A percentile compares a stretch with the other conserved stretches of the same genome.
These are phyloP conservation scores for Aotus griseimembra DNA, from an alignment of 2,797 vertebrate species.

Conservation along the genomic window DNA sequence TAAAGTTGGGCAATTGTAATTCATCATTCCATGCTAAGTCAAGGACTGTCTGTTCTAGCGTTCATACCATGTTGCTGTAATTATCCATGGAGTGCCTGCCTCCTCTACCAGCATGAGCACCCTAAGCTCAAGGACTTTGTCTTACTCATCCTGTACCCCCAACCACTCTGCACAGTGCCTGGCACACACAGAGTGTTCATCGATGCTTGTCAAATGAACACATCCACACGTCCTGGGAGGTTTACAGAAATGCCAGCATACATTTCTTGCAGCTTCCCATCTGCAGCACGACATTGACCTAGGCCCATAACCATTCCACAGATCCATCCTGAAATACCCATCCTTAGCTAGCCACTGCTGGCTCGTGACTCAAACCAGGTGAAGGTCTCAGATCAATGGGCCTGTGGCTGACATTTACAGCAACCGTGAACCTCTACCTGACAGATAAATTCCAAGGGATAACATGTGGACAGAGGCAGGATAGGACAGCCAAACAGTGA, in stretches of 20 bases:
- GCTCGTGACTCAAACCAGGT: not conserved
- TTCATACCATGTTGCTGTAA: not conserved
- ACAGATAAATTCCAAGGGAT: not conserved
- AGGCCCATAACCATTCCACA: not conserved
- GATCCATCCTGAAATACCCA: not conserved
- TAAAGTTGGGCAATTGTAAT: not conserved
- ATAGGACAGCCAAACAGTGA: not conserved
- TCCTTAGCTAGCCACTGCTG: not conserved
- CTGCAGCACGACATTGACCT: not conserved
- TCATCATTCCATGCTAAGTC: not conserved
- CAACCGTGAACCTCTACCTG: not conserved
- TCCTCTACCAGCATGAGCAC: not conserved
- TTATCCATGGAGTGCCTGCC: not conserved
- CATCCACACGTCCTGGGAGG: not conserved
- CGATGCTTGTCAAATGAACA: not conserved
- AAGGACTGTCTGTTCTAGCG: not conserved
- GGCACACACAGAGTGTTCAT: not conserved
- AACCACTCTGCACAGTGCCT: not conserved
- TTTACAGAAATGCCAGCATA: not conserved
- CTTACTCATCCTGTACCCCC: not conserved
- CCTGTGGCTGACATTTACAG: not conserved
- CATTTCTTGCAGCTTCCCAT: not conserved
- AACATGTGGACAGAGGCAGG: not conserved
- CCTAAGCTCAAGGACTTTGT: not conserved
- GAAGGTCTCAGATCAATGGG: not conserved